phyloP scores from a whole-genome alignment of 2,888 invertebrate species.

The Limenitis camilla region DNA sequence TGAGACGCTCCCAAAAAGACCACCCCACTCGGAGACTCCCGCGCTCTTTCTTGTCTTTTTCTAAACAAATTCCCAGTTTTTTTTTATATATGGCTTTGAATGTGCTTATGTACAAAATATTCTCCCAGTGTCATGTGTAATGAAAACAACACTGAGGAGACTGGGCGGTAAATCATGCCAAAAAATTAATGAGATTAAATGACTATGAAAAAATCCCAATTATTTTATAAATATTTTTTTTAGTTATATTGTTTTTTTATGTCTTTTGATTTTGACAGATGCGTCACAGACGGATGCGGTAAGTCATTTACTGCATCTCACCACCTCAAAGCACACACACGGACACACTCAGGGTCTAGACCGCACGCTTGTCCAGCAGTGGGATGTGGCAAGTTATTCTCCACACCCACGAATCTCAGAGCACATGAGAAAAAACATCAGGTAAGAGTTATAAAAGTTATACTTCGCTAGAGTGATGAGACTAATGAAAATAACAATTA shows the following conservation, averaged over 20 bases:
- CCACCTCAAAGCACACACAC: slow-evolving; percentile 91
- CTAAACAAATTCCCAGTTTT: too few relatives aligned
- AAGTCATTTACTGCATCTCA: slow-evolving; percentile 96
- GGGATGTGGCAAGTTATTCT: slow-evolving; percentile 84
- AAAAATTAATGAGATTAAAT: too few relatives aligned
- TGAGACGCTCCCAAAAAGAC: too few relatives aligned
- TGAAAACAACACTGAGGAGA: too few relatives aligned
- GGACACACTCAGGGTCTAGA: slow-evolving; percentile 87
- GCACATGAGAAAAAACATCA: slow-evolving; percentile 86
- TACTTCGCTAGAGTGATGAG: neutral
- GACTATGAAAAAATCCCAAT: too few relatives aligned
- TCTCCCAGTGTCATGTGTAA: too few relatives aligned
- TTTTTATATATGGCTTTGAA: too few relatives aligned
- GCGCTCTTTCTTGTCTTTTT: too few relatives aligned
- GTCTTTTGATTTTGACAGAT: slow-evolving; percentile 65
- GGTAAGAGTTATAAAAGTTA: slow-evolving; percentile 28
- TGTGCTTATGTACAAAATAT: too few relatives aligned
- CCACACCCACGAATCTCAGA: slow-evolving; percentile 88
- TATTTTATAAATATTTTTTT: neutral
- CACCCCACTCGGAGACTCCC: too few relatives aligned
- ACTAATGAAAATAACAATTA: neutral
- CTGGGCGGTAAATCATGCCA: too few relatives aligned
- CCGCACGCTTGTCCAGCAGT: slow-evolving; percentile 83
- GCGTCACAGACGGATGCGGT: slow-evolving; percentile 87
- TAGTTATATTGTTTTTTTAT: neutral